Evolutionary conservation across 2,888 invertebrate genomes (phyloP), one percentile per base, ranked within the genome.

Genomic region (Drosophila falleni): DNA sequence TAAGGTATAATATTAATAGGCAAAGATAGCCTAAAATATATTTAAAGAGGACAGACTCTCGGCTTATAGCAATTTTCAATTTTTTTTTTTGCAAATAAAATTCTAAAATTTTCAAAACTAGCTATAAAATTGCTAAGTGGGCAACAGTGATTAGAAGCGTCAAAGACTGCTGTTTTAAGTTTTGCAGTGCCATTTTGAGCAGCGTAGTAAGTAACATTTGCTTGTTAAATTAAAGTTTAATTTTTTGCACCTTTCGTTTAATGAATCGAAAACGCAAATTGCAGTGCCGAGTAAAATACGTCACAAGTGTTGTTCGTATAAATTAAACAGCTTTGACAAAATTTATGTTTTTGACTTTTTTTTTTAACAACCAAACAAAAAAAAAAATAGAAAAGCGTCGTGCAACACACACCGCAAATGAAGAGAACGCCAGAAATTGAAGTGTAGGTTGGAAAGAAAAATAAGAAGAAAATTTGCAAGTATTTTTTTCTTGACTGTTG

Each of bases 401-500:
- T 70, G 76, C 76, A 79, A 67, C 51, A 51, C 62, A 72, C 68
- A 72, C 37, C 35, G 42, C 56, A 44, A 63, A 63, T 53, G 58
- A 50, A 33, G 23, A 61, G 63, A 78, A 75, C 79, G 69, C 78
- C 78, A 72, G 71, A 78, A 72, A 72, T 80, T 77, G 72, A 76
- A 64, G 80, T 80, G 87, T 81, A 87, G 78, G 81, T 84, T 87
- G 81, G 72, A 75, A 77, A 80, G 77, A 72, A 62, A 64, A 66
- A 61, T 37, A 73, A 29, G 60, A 76, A 69, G 53, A 50, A 74
- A 71, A 66, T 62, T 74, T 65, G 68, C 72, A 65, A 56, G 37
- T 42, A 29, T 31, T 58, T 72, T 71, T 59, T 74, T 69, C 37
- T 74, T 58, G 44, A 50, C 33, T 33, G 11, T 65, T 39, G 74